Base-by-base conservation (phyloP, 2,888 invertebrate genomes). In the Hesperia comma region DNA sequence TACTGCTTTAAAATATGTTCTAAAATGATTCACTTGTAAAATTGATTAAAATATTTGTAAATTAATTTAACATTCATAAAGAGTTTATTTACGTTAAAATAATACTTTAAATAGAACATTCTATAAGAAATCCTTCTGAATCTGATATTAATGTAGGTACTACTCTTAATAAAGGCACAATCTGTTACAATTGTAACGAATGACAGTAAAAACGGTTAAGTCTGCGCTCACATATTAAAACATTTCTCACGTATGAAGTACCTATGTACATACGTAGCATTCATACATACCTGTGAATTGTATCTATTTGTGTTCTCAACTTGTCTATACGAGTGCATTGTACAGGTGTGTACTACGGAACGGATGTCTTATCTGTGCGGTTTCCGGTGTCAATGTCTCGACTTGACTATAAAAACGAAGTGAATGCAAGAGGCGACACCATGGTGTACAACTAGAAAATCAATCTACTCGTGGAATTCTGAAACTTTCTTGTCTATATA, bases 321-420 rank as follows among this genome's bases (percentile, higher is more conserved):
- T 69, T 60, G 71, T 72, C 72, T 73, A 68, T 70, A 26, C 26
- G 2, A 2, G 26, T 26, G 67, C 63, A 49, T 37, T 19, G 63
- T 63, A 66, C 58, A 70, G 67, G 72, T 70, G 68, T 71, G 63
- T 69, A 68, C 43, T 69, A 68, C 43, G 40, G 63, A 72, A 68
- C 75, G 72, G 74, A 75, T 70, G 75, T 74, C 72, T 75, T 75
- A 75, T 75, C 75, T 75, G 71, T 67, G 67, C 41, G 56, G 61
- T 72, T 74, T 76, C 76, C 76, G 75, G 75, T 74, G 74, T 75
- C 73, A 74, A 75, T 73, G 76, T 69, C 74, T 74, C 53, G 51
- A 37, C 53, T 61, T 66, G 51, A 37, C 58, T 68, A 19, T 5
- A n/a, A 55, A 54, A 17, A 51, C 41, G 15, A 32, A 41, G 51